Conservation (phyloP, 1,140 invertebrate genomes). For the Phymorhynchus buccinoides region DNA sequence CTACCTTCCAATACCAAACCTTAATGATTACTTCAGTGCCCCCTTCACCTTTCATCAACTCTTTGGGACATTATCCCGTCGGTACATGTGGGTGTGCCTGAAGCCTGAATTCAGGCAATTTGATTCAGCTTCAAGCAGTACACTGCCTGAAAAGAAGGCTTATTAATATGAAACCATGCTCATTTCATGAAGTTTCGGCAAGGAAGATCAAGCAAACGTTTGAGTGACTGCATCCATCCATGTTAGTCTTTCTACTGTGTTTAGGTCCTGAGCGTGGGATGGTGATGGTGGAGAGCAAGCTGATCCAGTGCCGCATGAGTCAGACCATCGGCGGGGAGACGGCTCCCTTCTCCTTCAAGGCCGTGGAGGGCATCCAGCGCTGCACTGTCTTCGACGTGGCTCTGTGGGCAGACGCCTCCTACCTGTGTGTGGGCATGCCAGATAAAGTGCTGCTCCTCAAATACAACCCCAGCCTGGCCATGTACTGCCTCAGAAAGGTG, state of each 20-base stretch:
- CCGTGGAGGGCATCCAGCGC: constrained; percentile 74
- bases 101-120: too few relatives aligned
- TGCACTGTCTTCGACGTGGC: constrained; percentile 79
- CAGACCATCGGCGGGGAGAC: constrained; percentile 75
- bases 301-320: constrained; percentile 77
- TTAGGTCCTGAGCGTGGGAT: constrained; percentile 79
- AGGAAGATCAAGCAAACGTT: too few relatives aligned
- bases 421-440: constrained; percentile 80
- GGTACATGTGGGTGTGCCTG: too few relatives aligned
- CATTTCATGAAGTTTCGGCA: too few relatives aligned
- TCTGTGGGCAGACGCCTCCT: constrained; percentile 70
- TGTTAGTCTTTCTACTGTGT: constrained; percentile 1
- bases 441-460: constrained; percentile 77
- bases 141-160: too few relatives aligned
- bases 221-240: background rate
- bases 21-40: too few relatives aligned
- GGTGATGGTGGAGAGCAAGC: constrained; percentile 79
- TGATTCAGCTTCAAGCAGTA: too few relatives aligned
- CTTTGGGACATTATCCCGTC: too few relatives aligned
- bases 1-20: too few relatives aligned
- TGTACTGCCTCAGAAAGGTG: constrained; percentile 71
- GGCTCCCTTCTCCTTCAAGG: constrained; percentile 77
- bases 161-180: too few relatives aligned
- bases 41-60: too few relatives aligned
- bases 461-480: constrained; percentile 65